Evolutionary conservation across 2,797 vertebrate genomes (phyloP), one percentile per base, ranked within the genome.

Genomic region (Hippoglossus hippoglossus): DNA sequence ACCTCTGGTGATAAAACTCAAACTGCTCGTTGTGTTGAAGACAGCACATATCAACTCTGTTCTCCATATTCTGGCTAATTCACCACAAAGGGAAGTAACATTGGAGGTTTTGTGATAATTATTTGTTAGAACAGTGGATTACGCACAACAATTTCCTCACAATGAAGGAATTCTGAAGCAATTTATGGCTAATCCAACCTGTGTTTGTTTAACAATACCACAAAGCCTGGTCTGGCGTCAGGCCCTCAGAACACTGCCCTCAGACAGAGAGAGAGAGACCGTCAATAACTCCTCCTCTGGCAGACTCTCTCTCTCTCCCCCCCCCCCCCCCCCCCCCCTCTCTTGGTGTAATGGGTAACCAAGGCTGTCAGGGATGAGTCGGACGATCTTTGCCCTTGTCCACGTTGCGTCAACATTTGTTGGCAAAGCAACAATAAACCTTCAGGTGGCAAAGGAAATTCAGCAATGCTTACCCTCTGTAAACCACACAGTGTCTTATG

Each of bases 241-340:
- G 39, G 64, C 73, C 64, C 19, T 69, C 15, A 0, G 61, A 55
- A 73, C 75, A 82, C 73, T 73, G 47, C 15, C 49, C n/a, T 71
- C 68, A 56, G 54, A 75, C 0, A 50, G 59, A 66, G n/a, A 47
- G 8, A 25, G 54, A 31, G 22, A 47, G 8, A 25, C 7, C 11
- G 54, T 28, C 26, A 28, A 28, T 28, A 31, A 36, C 34, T 12
- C 34, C 34, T 12, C 34, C 34, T 11, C 10, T 12, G 22, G 22
- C 22, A 22, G 28, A 31, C 28, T 31, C 28, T 6, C n/a, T n/a
- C n/a, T n/a, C 26, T 28, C 6, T 31, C 28, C 5, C 28, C 6
- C 5, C 19, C 13, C 10, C 34, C 9, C 3, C n/a, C 21, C 31
- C 11, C 13, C 2, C 56, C 3, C 12, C 57, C 31, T 36, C 16